A percentile compares a stretch with the other conserved stretches of the same genome.
Conservation (phyloP, 1,140 invertebrate species). For the Drosophila watanabei region DNA sequence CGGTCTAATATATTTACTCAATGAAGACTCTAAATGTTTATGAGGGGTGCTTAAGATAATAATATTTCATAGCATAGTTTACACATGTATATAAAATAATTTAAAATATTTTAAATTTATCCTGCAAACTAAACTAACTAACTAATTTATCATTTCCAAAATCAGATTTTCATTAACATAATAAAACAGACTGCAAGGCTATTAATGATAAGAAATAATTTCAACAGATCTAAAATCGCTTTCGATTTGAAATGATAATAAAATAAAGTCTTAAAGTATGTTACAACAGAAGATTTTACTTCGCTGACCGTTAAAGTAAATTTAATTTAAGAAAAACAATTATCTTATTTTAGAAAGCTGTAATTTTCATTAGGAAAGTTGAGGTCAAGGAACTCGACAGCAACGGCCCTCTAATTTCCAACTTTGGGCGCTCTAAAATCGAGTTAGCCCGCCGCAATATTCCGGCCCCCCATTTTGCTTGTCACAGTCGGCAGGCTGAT, state of each 20-base stretch:
- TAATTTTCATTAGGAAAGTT: conserved; percentile 11
- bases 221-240: no score
- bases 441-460: conserved; percentile 15
- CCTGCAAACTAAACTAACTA: no score
- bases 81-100: no score
- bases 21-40: no score
- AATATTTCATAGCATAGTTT: no score
- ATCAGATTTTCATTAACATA: not conserved
- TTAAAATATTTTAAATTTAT: no score
- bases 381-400: conserved; percentile 22
- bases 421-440: conserved; percentile 19
- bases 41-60: no score
- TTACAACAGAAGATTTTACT: not conserved
- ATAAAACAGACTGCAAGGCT: no score
- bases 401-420: conserved; percentile 28
- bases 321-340: conserved; percentile 2
- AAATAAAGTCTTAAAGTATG: not conserved
- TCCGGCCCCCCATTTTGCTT: conserved; percentile 30
- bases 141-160: not conserved
- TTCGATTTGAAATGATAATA: no score
- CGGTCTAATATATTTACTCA: no score
- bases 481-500: conserved; percentile 55
- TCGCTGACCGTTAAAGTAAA: not conserved
- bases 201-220: not conserved
- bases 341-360: not conserved